Base-by-base conservation (phyloP, 2,113 vertebrate species). In the Riparia riparia region DNA sequence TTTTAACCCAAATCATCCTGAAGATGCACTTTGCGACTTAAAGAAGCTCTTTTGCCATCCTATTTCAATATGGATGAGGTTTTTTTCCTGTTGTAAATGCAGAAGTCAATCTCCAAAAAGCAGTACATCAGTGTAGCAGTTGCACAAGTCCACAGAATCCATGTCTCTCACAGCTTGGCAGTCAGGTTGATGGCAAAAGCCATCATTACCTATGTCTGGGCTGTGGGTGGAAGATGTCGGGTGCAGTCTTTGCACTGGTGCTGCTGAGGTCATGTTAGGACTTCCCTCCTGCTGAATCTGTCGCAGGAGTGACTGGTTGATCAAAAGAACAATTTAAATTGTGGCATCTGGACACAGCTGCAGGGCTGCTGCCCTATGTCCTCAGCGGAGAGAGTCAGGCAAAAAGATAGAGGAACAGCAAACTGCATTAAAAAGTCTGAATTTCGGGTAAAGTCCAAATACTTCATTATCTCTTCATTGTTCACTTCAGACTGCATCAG, bases 121-220 rank as follows among this genome's bases (percentile, higher is more conserved):
- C 26, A 64, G 37, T 70, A 54, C 24, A 65, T 26, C 29, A 58
- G 17, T 16, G 50, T 44, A 54, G 49, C 56, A 79, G 34, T 54
- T 79, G 34, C 90, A 64, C 47, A 68, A 50, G 32, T 24, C 39
- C 61, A n/a, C 13, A 49, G 12, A 66, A 60, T 41, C 10, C 14
- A 1, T 2, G 4, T 37, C 6, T 88, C 19, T 32, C 12, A 22
- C 0, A 0, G 29, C 13, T 54, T 76, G 29, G 32, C 42, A 71
- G 28, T 10, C 53, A 74, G 51, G 13, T 28, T 60, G 32, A 54
- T 41, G 61, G 47, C 50, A 85, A 29, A 20, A 90, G 47, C 17
- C 26, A n/a, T 12, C n/a, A 22, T 32, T 15, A n/a, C 3, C 2
- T 9, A 17, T 71, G 14, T 45, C 74, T 68, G 49, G 34, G 53